Percentiles rank a stretch among this genome's conserved stretches.
phyloP scores from a whole-genome alignment of 2,113 vertebrate genomes.

The Galbula dea region DNA sequence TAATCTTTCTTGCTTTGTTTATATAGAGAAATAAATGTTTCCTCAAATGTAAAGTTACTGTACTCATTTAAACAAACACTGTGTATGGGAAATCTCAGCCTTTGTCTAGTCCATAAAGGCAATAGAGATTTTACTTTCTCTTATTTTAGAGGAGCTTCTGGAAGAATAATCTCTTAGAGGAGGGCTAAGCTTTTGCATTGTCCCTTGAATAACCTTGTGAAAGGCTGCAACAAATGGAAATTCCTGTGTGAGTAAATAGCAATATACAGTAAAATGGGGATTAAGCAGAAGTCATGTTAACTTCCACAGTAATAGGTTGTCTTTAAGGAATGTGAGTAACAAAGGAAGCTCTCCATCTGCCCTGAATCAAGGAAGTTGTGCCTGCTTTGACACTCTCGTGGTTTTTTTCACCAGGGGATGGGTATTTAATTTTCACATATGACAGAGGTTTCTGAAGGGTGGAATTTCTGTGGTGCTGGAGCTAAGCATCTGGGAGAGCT shows the following conservation, averaged over 20 bases:
- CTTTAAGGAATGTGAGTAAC: background rate
- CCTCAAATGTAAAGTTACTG: conserved; percentile 25
- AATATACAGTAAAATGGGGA: background rate
- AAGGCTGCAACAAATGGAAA: conserved; percentile 25
- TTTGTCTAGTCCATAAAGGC: conserved; percentile 1
- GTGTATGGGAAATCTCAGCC: conserved; percentile 1
- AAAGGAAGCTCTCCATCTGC: background rate
- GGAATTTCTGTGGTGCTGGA: background rate
- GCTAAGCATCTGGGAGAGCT: background rate
- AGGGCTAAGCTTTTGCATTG: background rate
- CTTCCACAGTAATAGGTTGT: background rate
- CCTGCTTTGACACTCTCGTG: background rate
- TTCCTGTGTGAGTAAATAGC: background rate
- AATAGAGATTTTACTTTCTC: background rate
- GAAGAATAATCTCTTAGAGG: conserved; percentile 1
- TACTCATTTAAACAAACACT: conserved; percentile 31
- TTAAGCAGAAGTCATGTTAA: background rate
- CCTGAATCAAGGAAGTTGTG: background rate
- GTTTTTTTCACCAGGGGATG: background rate
- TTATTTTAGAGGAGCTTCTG: background rate
- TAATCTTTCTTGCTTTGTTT: conserved; percentile 48
- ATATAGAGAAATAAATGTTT: conserved; percentile 47
- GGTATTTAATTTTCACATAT: conserved; percentile 18
- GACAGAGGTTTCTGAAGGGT: background rate
- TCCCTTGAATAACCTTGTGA: conserved; percentile 22